Percentiles rank a stretch among this genome's conserved stretches.
phyloP scores from a whole-genome alignment of 2,113 vertebrate species.

The Cavia porcellus region DNA sequence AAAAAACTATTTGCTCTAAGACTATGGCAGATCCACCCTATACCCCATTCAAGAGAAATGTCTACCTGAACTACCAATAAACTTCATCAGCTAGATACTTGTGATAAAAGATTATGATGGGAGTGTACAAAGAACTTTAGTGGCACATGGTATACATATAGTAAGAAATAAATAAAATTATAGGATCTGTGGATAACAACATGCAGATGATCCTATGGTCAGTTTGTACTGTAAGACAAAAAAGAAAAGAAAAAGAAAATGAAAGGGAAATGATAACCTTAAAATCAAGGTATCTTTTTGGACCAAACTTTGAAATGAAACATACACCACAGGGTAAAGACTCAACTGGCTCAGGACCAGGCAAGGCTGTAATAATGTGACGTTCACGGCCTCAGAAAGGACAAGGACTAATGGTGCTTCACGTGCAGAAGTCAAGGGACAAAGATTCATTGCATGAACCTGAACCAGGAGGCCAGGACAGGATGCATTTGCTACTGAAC shows the following conservation, averaged over 20 bases:
- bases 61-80: background rate
- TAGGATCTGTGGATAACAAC: background rate
- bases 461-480: rapidly evolving
- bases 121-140: background rate
- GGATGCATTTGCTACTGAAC: too few relatives aligned
- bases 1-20: slow-evolving; percentile 3
- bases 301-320: background rate
- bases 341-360: background rate
- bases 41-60: background rate
- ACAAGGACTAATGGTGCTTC: background rate
- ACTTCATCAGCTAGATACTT: background rate
- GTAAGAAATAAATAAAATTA: background rate
- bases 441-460: background rate
- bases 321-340: background rate
- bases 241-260: background rate
- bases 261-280: background rate
- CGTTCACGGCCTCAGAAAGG: background rate
- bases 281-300: background rate
- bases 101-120: background rate
- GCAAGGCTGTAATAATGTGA: background rate
- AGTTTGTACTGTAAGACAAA: background rate
- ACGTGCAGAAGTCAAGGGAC: background rate
- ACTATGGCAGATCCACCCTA: background rate
- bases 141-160: background rate
- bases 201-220: background rate